These are phyloP conservation scores for Archilochus colubris DNA, from an alignment of 2,113 vertebrate species.

Conservation along the genomic window DNA sequence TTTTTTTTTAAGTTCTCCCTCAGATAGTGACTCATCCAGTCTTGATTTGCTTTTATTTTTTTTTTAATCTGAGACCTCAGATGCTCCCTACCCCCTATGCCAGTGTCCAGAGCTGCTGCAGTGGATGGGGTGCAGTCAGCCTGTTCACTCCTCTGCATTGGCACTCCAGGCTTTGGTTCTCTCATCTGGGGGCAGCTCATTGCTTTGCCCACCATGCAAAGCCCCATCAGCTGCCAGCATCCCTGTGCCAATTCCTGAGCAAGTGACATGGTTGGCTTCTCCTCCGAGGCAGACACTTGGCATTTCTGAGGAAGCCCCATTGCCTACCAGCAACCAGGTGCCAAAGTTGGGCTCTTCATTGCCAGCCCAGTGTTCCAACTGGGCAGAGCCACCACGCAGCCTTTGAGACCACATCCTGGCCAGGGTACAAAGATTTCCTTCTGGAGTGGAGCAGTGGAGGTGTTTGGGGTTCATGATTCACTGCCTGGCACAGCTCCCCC, in stretches of 20 bases:
- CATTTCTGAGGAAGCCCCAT: not conserved
- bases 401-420: not conserved
- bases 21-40: accelerated
- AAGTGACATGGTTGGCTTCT: accelerated
- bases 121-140: not conserved
- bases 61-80: accelerated
- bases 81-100: not conserved
- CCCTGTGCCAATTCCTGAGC: not conserved
- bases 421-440: accelerated
- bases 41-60: too few species aligned
- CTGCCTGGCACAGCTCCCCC: not conserved
- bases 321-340: not conserved
- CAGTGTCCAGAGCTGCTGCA: not conserved
- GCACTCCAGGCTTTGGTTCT: not conserved
- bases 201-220: not conserved
- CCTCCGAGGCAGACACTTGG: accelerated
- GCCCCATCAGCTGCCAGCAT: not conserved
- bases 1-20: not conserved
- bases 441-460: accelerated
- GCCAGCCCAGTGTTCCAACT: accelerated
- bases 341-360: not conserved
- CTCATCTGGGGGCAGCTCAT: accelerated
- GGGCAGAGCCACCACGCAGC: accelerated
- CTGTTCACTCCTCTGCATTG: not conserved
- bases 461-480: accelerated